Base-by-base conservation (phyloP, 2,797 vertebrate species). In the Manis javanica region DNA sequence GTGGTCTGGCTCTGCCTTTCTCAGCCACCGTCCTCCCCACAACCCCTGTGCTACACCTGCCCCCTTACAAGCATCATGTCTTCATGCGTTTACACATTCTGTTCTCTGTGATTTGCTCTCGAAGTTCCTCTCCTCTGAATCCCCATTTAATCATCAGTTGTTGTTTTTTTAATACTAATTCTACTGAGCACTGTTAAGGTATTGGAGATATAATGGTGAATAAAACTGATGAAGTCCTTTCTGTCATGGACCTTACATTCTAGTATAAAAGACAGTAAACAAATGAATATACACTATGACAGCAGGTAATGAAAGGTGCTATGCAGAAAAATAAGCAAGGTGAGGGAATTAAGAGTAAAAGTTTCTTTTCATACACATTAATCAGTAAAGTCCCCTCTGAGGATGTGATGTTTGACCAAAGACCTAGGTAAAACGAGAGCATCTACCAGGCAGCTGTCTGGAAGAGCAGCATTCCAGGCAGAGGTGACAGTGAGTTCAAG, bases 171-270 rank as follows among this genome's bases (percentile, higher is more conserved):
- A 83, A 59, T 49, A 89, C 42, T 66, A 15, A 72, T 51, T 93
- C 61, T 51, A 13, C 51, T n/a, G 24, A 59, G 13, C 26, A 18
- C 34, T 64, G 14, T 78, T 72, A 37, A 91, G 24, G 10, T 59
- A 64, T 49, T 63, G 13, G 64, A 26, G 49, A 87, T 89, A 75
- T 2, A 77, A 61, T 42, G 29, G 46, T 86, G 74, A 91, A 75
- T 86, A 96, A 92, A 79, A 68, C 26, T 57, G 57, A 39, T 90
- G 23, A 83, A 82, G 19, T 55, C 18, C 23, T 75, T 95, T n/a
- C 21, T 26, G 11, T 66, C 7, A 0, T 90, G 37, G 55, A 79
- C 49, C 49, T 68, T 90, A 82, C 0, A 12, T 88, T 93, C 87
- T 85, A 74, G 23, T 64, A 31, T 6, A 93, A 74, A 91, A 75